These are phyloP conservation scores for Gisinianus flammeolus DNA, from an alignment of 2,888 invertebrate species.

Conservation along the genomic window DNA sequence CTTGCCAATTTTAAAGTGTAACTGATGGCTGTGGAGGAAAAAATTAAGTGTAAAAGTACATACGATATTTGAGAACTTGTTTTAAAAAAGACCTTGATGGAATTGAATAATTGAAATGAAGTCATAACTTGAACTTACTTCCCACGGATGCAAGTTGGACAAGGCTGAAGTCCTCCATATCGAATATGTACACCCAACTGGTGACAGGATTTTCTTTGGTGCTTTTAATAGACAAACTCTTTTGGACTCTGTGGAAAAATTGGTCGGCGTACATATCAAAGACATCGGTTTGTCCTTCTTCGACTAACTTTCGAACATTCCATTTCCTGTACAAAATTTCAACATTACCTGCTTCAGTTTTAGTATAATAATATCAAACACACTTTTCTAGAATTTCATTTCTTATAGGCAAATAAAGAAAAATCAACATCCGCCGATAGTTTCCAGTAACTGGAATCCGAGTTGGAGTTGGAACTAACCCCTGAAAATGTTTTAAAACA, in stretches of 20 bases:
- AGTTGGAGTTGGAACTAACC: neutral
- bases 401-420: neutral
- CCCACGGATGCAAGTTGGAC: conserved; percentile 1
- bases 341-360: neutral
- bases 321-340: conserved; percentile 15
- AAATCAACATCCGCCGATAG: neutral
- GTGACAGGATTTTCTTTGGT: conserved; percentile 17
- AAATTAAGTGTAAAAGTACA: neutral
- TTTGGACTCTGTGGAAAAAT: conserved; percentile 11
- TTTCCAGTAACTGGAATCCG: neutral
- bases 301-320: conserved; percentile 7
- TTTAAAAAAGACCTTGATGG: neutral
- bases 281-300: neutral
- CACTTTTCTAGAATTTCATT: too few relatives aligned
- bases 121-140: conserved; percentile 2
- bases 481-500: too few relatives aligned
- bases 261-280: conserved; percentile 28
- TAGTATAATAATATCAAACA: too few relatives aligned
- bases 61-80: neutral
- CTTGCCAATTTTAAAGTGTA: conserved; percentile 8
- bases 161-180: conserved; percentile 19
- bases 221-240: neutral
- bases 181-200: conserved; percentile 26
- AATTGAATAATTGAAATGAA: neutral
- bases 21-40: conserved; percentile 2